Conservation (phyloP, 2,113 vertebrate genomes). For the Pardalotus punctatus region DNA sequence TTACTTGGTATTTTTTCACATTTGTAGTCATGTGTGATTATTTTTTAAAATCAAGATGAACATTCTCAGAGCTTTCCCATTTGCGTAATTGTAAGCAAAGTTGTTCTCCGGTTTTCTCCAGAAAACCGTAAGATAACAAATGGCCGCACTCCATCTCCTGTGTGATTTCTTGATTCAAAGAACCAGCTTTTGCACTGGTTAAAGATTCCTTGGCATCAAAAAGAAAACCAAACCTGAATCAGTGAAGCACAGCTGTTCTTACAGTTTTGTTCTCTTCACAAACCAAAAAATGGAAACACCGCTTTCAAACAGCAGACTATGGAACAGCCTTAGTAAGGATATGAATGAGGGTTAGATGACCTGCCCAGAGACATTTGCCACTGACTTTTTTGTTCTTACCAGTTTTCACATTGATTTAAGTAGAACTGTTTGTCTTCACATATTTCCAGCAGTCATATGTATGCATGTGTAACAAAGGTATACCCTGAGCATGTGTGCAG, state of each 20-base stretch:
- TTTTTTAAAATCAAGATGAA: not conserved
- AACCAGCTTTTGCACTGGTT: not conserved
- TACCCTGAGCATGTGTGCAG: not conserved
- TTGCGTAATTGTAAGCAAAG: not conserved
- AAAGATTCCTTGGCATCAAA: not conserved
- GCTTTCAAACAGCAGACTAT: not conserved
- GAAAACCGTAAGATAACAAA: not conserved
- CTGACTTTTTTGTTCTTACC: not conserved
- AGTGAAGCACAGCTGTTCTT: not conserved
- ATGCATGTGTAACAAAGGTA: not conserved
- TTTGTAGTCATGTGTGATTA: not conserved
- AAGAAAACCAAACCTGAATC: not conserved
- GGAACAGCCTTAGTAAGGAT: not conserved
- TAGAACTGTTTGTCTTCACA: not conserved
- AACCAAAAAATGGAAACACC: not conserved
- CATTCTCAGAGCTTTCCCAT: not conserved
- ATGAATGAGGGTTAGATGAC: not conserved
- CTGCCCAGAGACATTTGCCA: not conserved
- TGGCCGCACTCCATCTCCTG: not conserved
- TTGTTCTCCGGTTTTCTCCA: not conserved
- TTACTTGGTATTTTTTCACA: not conserved
- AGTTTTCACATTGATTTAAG: not conserved
- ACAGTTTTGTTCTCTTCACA: not conserved
- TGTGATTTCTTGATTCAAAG: not conserved
- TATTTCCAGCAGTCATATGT: not conserved